phyloP scores from a whole-genome alignment of 2,888 invertebrate species.

The Leucophenga montana region DNA sequence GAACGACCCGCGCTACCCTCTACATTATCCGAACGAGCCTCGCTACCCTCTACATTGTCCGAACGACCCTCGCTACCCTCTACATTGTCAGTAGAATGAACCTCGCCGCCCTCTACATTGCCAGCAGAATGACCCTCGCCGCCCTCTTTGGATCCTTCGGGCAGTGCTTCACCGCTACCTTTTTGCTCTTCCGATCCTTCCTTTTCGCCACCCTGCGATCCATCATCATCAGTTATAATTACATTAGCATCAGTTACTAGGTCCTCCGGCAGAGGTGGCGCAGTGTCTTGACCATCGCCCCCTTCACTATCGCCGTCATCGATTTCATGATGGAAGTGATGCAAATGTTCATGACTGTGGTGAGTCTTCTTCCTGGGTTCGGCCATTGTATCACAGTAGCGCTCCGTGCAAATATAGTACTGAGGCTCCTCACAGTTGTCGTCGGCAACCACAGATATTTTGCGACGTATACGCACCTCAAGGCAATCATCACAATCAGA shows the following conservation, averaged over 20 bases:
- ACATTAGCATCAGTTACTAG: not conserved
- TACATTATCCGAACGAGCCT: no score
- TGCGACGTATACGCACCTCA: conserved; percentile 50
- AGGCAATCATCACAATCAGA: conserved; percentile 52
- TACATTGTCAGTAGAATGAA: no score
- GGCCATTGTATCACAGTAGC: conserved; percentile 40
- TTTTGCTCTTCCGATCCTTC: no score
- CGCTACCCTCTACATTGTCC: not conserved
- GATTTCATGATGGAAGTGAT: conserved; percentile 58
- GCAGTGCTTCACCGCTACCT: not conserved
- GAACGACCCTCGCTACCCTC: not conserved
- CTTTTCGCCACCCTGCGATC: no score
- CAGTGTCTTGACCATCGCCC: conserved; percentile 24
- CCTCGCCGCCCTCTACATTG: not conserved
- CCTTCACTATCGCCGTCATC: conserved; percentile 44
- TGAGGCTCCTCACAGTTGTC: conserved; percentile 51
- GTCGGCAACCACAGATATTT: conserved; percentile 46
- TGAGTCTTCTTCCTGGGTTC: conserved; percentile 36
- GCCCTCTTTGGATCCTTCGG: no score
- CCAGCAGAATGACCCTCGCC: not conserved
- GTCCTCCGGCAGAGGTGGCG: not conserved
- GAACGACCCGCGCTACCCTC: not conserved
- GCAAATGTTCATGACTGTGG: conserved; percentile 57
- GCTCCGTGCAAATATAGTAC: conserved; percentile 55
- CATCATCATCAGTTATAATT: no score